A percentile compares a stretch with the other conserved stretches of the same genome.
These are phyloP conservation scores for Aphodius granarius DNA, from an alignment of 2,888 invertebrate species.

Conservation along the genomic window DNA sequence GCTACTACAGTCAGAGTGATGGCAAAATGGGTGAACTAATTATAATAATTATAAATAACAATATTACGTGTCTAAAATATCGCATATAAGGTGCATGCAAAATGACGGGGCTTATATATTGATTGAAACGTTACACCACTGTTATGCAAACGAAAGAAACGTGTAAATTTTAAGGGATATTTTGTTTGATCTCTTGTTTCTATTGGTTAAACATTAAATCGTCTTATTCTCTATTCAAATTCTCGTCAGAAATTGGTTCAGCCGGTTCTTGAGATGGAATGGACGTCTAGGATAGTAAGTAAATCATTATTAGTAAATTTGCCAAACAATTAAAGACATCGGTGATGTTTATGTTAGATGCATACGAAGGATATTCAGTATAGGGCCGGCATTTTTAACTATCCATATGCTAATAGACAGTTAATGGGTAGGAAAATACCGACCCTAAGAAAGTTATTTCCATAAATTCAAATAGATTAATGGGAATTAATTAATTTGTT, in stretches of 20 bases:
- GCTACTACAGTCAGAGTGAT: neutral
- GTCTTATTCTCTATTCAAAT: constrained; percentile 67
- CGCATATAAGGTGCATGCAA: constrained; percentile 1
- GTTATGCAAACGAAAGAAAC: neutral
- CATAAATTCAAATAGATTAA: no score
- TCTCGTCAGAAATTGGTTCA: constrained; percentile 69
- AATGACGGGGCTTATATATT: neutral
- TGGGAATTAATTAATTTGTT: no score
- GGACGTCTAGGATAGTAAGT: constrained; percentile 63
- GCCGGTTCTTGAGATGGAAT: constrained; percentile 59
- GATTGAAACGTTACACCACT: constrained; percentile 4
- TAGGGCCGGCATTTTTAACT: no score
- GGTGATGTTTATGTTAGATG: neutral
- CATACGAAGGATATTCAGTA: neutral
- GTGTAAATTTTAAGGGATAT: neutral
- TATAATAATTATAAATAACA: neutral
- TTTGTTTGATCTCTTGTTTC: constrained; percentile 1
- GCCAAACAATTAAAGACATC: neutral
- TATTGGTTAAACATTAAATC: constrained; percentile 14
- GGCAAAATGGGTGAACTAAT: neutral
- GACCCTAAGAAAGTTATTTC: no score
- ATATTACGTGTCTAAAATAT: neutral
- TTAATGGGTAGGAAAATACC: no score
- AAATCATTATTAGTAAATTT: neutral
- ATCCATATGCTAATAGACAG: no score